Base-by-base conservation (phyloP, 2,888 invertebrate genomes). In the Agrochola litura region DNA sequence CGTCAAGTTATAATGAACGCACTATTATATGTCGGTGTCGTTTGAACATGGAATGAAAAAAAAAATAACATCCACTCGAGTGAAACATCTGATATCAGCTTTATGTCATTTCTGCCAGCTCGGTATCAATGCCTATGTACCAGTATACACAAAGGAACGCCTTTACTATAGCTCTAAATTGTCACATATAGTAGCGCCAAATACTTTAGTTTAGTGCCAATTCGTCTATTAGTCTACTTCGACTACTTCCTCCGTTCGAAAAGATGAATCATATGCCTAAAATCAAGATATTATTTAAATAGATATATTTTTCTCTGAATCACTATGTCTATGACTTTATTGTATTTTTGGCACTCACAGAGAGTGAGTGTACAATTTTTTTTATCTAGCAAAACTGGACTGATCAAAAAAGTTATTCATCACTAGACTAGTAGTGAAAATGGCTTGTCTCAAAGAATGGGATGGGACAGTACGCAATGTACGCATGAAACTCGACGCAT, bases 191-290 rank as follows among this genome's bases (percentile, higher is more conserved):
- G 16, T 43, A 30, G 25, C 22, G 54, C 41, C 72, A 73, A 72
- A 43, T 30, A 12, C 30, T 30, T 43, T 16, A 16, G 49, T 43
- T 52, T 30, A 41, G n/a, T 63, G 14, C 8, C 46, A 65, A 54
- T 76, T 76, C 14, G 8, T 46, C 19, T 61, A 25, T 19, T n/a
- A 25, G 30, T 46, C 14, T 5, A 30, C 46, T 30, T 30, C 66
- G 61, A 6, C 37, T 37, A 61, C 25, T n/a, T 75, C 52, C 72
- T 37, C 19, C 1, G 19, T 49, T 16, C n/a, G 6, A 1, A 30
- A 16, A 25, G 16, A 49, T 79, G 76, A 76, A 43, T 79, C 76
- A 79, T 58, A 58, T 19, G 0, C 56, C n/a, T 37, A 30, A 22
- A 46, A 10, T 67, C 37, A 3, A 69, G 41, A 54, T 16, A 79